Evolutionary conservation across 1,140 invertebrate species (phyloP).

Genomic region (Ips nitidus): DNA sequence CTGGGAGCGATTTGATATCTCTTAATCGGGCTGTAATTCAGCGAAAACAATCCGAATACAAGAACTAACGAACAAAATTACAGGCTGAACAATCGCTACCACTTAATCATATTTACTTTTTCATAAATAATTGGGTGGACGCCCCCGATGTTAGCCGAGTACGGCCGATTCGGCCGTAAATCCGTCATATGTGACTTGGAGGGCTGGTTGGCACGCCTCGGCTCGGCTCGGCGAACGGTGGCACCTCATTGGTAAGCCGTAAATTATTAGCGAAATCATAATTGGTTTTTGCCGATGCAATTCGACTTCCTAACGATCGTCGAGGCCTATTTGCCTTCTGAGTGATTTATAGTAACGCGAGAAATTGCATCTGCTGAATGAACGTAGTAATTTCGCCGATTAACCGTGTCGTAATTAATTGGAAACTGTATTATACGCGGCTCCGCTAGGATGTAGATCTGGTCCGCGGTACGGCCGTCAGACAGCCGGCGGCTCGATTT

Average conservation of each 20-base stretch:
- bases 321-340: slow-evolving; percentile 21
- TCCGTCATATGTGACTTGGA: slow-evolving; percentile 7
- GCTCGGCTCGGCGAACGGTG: slow-evolving; percentile 15
- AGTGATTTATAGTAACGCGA: slow-evolving; percentile 6
- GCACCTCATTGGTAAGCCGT: slow-evolving; percentile 28
- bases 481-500: not conserved
- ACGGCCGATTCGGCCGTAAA: slow-evolving; percentile 15
- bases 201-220: slow-evolving; percentile 21
- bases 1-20: too few relatives aligned
- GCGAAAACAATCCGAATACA: not conserved
- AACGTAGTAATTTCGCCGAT: slow-evolving; percentile 20
- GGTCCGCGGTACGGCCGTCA: not conserved
- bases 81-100: slow-evolving; percentile 23
- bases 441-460: not conserved
- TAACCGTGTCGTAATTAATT: slow-evolving; percentile 15
- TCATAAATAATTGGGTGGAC: slow-evolving; percentile 20
- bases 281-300: slow-evolving; percentile 24
- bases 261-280: slow-evolving; percentile 25
- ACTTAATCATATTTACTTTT: slow-evolving; percentile 34
- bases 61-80: slow-evolving; percentile 11
- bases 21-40: not conserved
- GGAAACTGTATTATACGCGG: not conserved
- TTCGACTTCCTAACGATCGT: slow-evolving; percentile 16
- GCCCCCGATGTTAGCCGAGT: slow-evolving; percentile 21
- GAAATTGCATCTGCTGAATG: slow-evolving; percentile 15